Evolutionary conservation across 1,140 invertebrate species (phyloP).

Genomic region (roundworm (Caenorhabditis elegans)): WBcel235 BX284604.4:14182501-14183000

Average conservation of each 20-base stretch:
- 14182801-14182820: constrained; percentile 49
- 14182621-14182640: background rate
- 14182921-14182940: constrained; percentile 33
- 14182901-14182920: constrained; percentile 37
- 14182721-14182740: constrained; percentile 47
- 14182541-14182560: no score
- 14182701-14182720: background rate
- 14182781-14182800: constrained; percentile 47
- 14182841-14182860: constrained; percentile 32
- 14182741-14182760: constrained; percentile 40
- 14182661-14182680: background rate
- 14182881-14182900: constrained; percentile 37
- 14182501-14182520: background rate
- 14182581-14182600: no score
- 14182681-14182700: background rate
- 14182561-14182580: background rate
- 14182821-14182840: constrained; percentile 39
- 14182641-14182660: background rate
- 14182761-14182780: constrained; percentile 38
- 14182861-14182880: constrained; percentile 40
- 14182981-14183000: no score
- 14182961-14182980: no score
- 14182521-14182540: background rate
- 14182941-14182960: no score
- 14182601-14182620: background rate